Conservation (phyloP, 2,113 vertebrate species). For the Malaclemys terrapin region DNA sequence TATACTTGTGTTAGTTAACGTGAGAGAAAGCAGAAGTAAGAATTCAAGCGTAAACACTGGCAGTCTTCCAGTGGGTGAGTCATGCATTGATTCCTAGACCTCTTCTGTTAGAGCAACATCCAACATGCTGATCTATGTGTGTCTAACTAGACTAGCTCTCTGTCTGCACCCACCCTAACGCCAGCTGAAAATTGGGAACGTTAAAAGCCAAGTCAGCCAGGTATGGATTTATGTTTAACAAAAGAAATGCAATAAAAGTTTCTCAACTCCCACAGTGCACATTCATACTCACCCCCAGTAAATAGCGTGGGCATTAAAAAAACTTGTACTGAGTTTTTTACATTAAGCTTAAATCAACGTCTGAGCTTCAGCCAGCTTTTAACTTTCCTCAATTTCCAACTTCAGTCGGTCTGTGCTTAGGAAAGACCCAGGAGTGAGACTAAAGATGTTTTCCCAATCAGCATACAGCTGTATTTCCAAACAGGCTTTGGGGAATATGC, state of each 20-base stretch:
- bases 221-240: background rate
- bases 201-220: constrained; percentile 8
- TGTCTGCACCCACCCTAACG: background rate
- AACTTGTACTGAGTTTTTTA: background rate
- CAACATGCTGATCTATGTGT: background rate
- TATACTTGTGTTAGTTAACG: background rate
- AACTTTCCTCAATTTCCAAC: background rate
- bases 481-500: background rate
- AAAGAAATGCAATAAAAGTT: constrained; percentile 8
- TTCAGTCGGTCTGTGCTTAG: accelerated
- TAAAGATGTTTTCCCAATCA: accelerated
- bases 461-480: accelerated
- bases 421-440: background rate
- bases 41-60: background rate
- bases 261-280: constrained; percentile 34
- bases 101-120: background rate
- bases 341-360: background rate
- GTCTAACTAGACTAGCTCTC: background rate
- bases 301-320: constrained; percentile 46
- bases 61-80: background rate
- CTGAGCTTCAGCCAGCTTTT: background rate
- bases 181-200: background rate
- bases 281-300: background rate
- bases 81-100: background rate
- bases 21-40: background rate